phyloP scores from a whole-genome alignment of 1,140 invertebrate species.

The Oppia nitens region DNA sequence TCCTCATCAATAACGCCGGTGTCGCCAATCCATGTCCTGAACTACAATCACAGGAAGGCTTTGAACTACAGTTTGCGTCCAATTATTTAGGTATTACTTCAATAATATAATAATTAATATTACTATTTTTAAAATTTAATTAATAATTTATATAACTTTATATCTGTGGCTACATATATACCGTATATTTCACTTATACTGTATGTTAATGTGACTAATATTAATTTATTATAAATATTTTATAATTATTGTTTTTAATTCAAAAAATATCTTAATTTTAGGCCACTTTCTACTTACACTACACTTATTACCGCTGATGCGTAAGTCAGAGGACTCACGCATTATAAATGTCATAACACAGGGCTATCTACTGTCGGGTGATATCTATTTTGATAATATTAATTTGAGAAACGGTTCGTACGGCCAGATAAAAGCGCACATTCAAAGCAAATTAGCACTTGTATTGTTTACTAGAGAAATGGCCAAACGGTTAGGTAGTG shows the following conservation, averaged over 20 bases:
- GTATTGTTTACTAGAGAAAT: constrained; percentile 72
- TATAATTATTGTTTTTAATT: too few relatives aligned
- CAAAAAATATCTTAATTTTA: too few relatives aligned
- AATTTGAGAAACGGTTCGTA: constrained; percentile 21
- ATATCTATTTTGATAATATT: constrained; percentile 52
- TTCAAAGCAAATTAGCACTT: constrained; percentile 71
- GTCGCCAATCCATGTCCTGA: constrained; percentile 33
- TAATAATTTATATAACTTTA: too few relatives aligned
- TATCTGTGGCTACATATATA: too few relatives aligned
- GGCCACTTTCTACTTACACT: constrained; percentile 48
- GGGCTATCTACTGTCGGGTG: constrained; percentile 33
- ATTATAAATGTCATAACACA: constrained; percentile 31
- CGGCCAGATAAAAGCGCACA: constrained; percentile 40
- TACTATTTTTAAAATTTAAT: too few relatives aligned
- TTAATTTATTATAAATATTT: too few relatives aligned
- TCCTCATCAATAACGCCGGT: constrained; percentile 67
- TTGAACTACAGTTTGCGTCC: constrained; percentile 47
- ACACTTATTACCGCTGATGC: constrained; percentile 55
- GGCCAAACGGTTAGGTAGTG: constrained; percentile 40
- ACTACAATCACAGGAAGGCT: constrained; percentile 50
- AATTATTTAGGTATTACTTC: too few relatives aligned
- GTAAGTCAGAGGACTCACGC: constrained; percentile 33
- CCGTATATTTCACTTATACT: too few relatives aligned
- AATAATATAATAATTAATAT: too few relatives aligned
- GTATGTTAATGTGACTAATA: too few relatives aligned